These are phyloP conservation scores for Conus ventricosus DNA, from an alignment of 1,140 invertebrate genomes.

Conservation along the genomic window DNA sequence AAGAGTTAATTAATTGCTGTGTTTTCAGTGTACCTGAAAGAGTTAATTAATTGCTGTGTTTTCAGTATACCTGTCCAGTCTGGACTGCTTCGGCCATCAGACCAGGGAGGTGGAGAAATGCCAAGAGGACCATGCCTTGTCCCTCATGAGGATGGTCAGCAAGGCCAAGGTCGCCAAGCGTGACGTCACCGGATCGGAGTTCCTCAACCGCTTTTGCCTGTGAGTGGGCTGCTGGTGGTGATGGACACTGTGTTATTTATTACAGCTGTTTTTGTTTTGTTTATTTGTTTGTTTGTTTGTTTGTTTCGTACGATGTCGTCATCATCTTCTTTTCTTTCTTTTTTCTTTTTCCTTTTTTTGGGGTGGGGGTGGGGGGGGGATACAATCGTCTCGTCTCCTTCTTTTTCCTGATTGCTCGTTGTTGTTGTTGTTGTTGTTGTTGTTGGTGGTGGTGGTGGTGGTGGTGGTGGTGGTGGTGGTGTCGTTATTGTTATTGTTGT, in stretches of 20 bases:
- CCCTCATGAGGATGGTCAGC: not conserved
- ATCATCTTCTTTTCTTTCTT: not conserved
- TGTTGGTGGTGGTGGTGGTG: too few species aligned
- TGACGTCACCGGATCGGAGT: not conserved
- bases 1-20: not conserved
- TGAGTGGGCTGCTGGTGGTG: not conserved
- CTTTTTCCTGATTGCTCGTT: too few species aligned
- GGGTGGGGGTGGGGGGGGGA: too few species aligned
- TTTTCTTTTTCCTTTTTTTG: not conserved
- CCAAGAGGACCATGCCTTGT: not conserved
- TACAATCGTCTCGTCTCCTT: too few species aligned
- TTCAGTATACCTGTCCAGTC: slow-evolving; percentile 30
- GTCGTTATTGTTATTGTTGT: too few species aligned
- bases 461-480: too few species aligned
- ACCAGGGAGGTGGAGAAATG: slow-evolving; percentile 35
- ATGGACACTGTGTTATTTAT: too few species aligned
- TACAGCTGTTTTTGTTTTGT: not conserved
- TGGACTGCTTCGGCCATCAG: slow-evolving; percentile 25
- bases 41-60: not conserved
- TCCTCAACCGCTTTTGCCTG: slow-evolving; percentile 17
- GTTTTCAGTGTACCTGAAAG: slow-evolving; percentile 28
- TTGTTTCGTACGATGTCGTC: not conserved
- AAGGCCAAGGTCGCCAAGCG: not conserved
- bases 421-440: too few species aligned
- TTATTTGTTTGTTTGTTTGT: not conserved